phyloP scores from a whole-genome alignment of 2,113 vertebrate species.

The Smithornis capensis region DNA sequence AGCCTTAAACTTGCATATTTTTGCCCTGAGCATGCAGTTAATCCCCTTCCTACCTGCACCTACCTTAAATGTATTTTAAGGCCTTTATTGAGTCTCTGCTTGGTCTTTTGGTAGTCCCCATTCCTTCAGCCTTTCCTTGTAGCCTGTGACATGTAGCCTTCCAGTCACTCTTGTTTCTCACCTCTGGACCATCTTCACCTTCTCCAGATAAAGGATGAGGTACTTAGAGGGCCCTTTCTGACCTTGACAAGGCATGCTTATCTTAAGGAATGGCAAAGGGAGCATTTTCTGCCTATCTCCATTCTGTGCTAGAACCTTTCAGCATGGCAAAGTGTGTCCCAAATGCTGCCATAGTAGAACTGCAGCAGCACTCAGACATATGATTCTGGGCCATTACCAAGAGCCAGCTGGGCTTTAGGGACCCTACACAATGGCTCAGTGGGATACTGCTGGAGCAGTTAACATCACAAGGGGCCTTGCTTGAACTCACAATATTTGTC shows the following conservation, averaged over 20 bases:
- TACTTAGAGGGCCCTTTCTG: background rate
- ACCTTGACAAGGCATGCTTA: background rate
- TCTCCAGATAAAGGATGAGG: background rate
- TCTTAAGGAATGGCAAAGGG: background rate
- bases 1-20: background rate
- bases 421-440: background rate
- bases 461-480: background rate
- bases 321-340: background rate
- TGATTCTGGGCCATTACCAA: accelerated
- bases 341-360: background rate
- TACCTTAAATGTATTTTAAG: background rate
- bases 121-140: background rate
- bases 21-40: background rate
- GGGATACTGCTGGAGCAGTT: background rate
- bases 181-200: background rate
- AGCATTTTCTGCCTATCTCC: background rate
- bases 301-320: background rate
- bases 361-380: background rate
- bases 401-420: background rate
- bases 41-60: background rate
- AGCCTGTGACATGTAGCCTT: background rate
- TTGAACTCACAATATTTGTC: background rate
- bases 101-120: background rate
- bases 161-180: background rate
- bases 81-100: background rate